Base-by-base conservation (phyloP, 1,140 invertebrate genomes). In the Nomia melanderi region DNA sequence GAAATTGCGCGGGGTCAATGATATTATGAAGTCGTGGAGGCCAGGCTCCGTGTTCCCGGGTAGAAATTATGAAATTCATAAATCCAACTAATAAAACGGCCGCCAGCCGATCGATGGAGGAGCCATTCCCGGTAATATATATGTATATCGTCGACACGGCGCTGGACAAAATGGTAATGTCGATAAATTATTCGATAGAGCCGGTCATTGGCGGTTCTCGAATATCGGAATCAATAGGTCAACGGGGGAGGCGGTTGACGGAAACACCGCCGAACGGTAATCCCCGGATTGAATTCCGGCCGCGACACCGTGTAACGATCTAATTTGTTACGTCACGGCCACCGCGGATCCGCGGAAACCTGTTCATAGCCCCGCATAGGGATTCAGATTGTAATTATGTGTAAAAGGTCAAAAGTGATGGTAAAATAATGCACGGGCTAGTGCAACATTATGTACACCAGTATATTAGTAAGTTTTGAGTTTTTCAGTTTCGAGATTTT, bases 141-240 rank as follows among this genome's bases (percentile, higher is more conserved):
- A 69, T 74, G 50, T 65, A 82, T 44, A 44, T 76, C 25, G 50
- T 17, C 44, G 47, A 60, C 20, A 39, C 11, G 6, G 53, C 31
- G 54, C 20, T 14, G 20, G 59, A 14, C 25, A 31, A 77, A 77
- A 63, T 67, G 56, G 39, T 41, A 69, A 77, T 27, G 36, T 17
- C 65, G 39, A 70, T 82, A 70, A 74, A 70, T 70, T 77, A 77
- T 73, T 62, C 39, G 27, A n/a, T 8, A 33, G 20, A 65, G 29
- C 41, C 33, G 36, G 36, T 56, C 62, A 54, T 31, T 41, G 33
- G 4, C 63, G 17, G 20, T 31, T 39, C 50, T 29, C 44, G 50
- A 72, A 74, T n/a, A n/a, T 78, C 66, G 59, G 50, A 67, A 84
- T 84, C 70, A 79, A 76, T 84, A 67, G 84, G 62, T 78, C 64